phyloP scores from a whole-genome alignment of 2,888 invertebrate genomes.

The Polyploca ridens region DNA sequence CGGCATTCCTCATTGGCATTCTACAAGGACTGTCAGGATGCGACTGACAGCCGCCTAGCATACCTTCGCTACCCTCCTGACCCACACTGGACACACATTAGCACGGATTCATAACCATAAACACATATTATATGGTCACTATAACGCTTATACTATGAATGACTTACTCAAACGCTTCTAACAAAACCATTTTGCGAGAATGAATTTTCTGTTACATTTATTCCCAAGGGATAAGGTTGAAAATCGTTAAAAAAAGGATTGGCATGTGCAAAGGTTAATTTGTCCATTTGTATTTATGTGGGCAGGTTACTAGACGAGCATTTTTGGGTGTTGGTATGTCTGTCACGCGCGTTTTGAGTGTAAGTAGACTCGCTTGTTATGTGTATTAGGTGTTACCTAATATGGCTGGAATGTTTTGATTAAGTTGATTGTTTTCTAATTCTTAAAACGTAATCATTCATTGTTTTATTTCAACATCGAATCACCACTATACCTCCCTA shows the following conservation, averaged over 20 bases:
- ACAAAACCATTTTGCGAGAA: slow-evolving; percentile 23
- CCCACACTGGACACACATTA: slow-evolving; percentile 67
- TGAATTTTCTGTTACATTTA: slow-evolving; percentile 12
- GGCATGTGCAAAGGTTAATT: slow-evolving; percentile 45
- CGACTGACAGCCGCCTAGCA: slow-evolving; percentile 43
- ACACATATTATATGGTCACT: slow-evolving; percentile 39
- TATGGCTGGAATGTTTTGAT: slow-evolving; percentile 36
- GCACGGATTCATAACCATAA: slow-evolving; percentile 62
- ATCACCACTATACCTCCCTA: neutral
- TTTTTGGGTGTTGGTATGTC: slow-evolving; percentile 44
- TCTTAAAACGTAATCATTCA: too few relatives aligned
- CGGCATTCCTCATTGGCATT: slow-evolving; percentile 60
- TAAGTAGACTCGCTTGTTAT: slow-evolving; percentile 45
- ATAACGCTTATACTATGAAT: slow-evolving; percentile 41
- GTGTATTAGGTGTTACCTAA: slow-evolving; percentile 55
- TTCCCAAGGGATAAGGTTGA: slow-evolving; percentile 28
- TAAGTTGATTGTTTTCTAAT: slow-evolving; percentile 14
- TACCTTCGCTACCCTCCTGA: slow-evolving; percentile 65
- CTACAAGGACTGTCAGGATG: slow-evolving; percentile 55
- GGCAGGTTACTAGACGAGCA: slow-evolving; percentile 34
- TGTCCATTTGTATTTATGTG: slow-evolving; percentile 46
- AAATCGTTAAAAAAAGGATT: slow-evolving; percentile 16
- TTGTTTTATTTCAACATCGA: neutral
- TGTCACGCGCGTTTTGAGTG: slow-evolving; percentile 40
- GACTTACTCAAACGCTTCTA: slow-evolving; percentile 32